These are phyloP conservation scores for Phrynocephalus guinanensis DNA, from an alignment of 2,797 vertebrate genomes.

Conservation along the genomic window DNA sequence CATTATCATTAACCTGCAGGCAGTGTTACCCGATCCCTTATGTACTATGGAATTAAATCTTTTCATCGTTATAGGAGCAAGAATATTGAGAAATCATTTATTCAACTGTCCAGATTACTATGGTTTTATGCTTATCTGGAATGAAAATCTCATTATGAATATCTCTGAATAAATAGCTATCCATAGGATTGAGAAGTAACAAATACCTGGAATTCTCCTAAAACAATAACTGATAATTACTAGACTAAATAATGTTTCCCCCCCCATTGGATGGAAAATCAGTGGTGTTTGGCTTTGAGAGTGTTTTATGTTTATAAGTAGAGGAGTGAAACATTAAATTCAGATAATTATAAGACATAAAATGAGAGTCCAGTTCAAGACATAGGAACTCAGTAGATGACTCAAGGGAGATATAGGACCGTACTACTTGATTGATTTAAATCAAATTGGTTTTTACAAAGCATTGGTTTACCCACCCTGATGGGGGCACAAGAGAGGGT, in stretches of 20 bases:
- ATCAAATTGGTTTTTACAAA: too few species aligned
- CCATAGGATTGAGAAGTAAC: not conserved
- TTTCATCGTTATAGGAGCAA: not conserved
- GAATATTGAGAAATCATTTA: not conserved
- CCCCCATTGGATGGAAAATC: not conserved
- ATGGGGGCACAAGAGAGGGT: too few species aligned
- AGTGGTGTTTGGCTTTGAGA: not conserved
- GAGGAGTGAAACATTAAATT: not conserved
- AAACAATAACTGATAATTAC: not conserved
- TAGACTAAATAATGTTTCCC: not conserved
- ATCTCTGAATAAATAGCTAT: not conserved
- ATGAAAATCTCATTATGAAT: not conserved
- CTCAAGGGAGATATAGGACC: not conserved
- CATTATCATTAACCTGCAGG: not conserved
- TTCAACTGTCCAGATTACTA: not conserved
- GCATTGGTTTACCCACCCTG: too few species aligned
- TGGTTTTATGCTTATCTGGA: not conserved
- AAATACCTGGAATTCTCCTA: not conserved
- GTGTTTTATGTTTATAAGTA: not conserved
- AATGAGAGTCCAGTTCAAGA: not conserved
- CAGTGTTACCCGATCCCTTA: not conserved
- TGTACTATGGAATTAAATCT: constrained; percentile 6
- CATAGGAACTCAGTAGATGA: not conserved
- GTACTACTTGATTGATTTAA: not conserved
- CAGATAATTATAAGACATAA: not conserved